These are phyloP conservation scores for Hemibagrus guttatus DNA, from an alignment of 2,797 vertebrate species.

Conservation along the genomic window DNA sequence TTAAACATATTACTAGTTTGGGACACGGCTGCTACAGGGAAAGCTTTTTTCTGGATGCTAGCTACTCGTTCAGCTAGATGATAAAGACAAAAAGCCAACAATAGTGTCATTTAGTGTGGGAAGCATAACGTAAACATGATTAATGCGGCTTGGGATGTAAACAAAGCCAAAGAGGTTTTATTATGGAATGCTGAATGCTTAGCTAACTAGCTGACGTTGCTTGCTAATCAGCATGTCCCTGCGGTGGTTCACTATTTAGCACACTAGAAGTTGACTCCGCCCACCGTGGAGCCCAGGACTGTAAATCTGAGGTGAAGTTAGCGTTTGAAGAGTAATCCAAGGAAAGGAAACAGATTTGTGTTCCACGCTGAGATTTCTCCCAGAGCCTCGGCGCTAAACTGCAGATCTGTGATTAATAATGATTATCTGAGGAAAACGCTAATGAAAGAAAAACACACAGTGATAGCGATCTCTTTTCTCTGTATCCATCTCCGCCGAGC, in stretches of 20 bases:
- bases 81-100: background rate
- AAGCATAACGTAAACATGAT: background rate
- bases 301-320: background rate
- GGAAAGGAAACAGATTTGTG: background rate
- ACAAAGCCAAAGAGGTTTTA: background rate
- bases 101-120: background rate
- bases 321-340: too few relatives aligned
- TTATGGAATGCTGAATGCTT: background rate
- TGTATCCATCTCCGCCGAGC: background rate
- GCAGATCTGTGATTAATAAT: background rate
- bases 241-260: background rate
- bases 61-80: background rate
- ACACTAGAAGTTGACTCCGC: background rate
- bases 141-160: background rate
- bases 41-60: background rate
- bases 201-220: background rate
- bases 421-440: background rate
- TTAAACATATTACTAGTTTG: background rate
- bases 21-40: background rate
- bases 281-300: background rate
- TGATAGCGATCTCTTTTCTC: background rate
- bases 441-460: background rate
- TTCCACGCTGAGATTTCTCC: background rate
- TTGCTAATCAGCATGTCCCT: background rate
- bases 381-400: background rate